phyloP scores from a whole-genome alignment of 2,888 invertebrate species.

The Sphaerophoria rueppellii region DNA sequence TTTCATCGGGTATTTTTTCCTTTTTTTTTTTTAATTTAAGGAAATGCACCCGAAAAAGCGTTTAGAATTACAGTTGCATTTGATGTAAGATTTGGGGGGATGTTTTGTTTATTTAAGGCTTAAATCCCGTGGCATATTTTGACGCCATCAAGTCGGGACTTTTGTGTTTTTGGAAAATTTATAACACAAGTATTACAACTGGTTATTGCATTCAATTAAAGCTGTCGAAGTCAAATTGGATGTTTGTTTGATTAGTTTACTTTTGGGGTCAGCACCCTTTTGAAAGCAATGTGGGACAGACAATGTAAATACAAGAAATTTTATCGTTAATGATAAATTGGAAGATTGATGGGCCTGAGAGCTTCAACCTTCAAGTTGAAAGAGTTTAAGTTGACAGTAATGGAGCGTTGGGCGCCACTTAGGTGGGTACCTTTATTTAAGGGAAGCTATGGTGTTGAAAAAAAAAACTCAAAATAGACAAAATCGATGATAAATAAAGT shows the following conservation, averaged over 20 bases:
- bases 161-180: constrained; percentile 55
- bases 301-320: constrained; percentile 49
- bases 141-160: constrained; percentile 72
- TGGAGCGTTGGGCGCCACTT: constrained; percentile 18
- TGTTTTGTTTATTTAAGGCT: constrained; percentile 67
- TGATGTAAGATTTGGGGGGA: neutral
- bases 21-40: neutral
- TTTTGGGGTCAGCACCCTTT: neutral
- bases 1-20: constrained; percentile 30
- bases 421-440: no score
- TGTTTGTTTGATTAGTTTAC: constrained; percentile 37
- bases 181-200: constrained; percentile 41
- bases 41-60: constrained; percentile 48
- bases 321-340: constrained; percentile 59
- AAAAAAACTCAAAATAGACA: no score
- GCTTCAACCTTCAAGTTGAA: constrained; percentile 31
- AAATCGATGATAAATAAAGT: no score
- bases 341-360: no score
- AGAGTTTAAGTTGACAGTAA: neutral
- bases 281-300: constrained; percentile 59
- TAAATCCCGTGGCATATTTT: constrained; percentile 70
- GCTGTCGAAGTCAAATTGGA: constrained; percentile 61
- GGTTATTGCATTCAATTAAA: constrained; percentile 48
- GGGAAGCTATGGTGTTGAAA: no score
- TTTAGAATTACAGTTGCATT: neutral